Percentiles rank a stretch among this genome's conserved stretches.
These are phyloP conservation scores for Sinohyriopsis cumingii DNA, from an alignment of 2,888 invertebrate species.

Conservation along the genomic window DNA sequence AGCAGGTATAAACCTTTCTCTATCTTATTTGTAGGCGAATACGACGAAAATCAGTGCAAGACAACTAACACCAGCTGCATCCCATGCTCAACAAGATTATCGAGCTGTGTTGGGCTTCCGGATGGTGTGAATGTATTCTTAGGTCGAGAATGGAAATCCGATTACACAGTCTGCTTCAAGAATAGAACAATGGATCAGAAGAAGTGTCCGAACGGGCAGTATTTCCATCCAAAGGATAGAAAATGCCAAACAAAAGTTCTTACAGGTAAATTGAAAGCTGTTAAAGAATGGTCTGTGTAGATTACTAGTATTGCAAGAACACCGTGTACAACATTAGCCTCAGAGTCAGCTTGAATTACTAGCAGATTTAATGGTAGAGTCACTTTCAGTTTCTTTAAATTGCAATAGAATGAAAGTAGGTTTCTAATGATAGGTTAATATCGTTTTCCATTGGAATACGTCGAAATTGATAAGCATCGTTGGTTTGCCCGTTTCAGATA, in stretches of 20 bases:
- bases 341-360: too few relatives aligned
- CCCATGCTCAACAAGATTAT: constrained; percentile 18
- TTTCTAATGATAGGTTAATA: too few relatives aligned
- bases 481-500: too few relatives aligned
- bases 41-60: constrained; percentile 36
- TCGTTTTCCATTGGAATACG: too few relatives aligned
- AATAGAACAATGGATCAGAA: constrained; percentile 2
- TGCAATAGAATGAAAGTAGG: too few relatives aligned
- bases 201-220: not conserved
- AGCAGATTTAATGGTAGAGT: too few relatives aligned
- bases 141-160: constrained; percentile 17
- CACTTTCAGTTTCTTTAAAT: too few relatives aligned
- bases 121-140: constrained; percentile 26
- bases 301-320: too few relatives aligned
- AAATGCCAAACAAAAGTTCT: constrained; percentile 27
- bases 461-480: too few relatives aligned
- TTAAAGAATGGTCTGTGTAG: too few relatives aligned
- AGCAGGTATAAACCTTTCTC: not conserved
- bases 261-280: constrained; percentile 14
- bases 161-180: constrained; percentile 9
- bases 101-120: constrained; percentile 18
- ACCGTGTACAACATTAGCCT: too few relatives aligned
- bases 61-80: constrained; percentile 2
- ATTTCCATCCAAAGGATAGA: constrained; percentile 16
- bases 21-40: constrained; percentile 37